Percentiles rank a stretch among this genome's conserved stretches.
These are phyloP conservation scores for Holotrichia oblita DNA, from an alignment of 1,140 invertebrate species.

Conservation along the genomic window DNA sequence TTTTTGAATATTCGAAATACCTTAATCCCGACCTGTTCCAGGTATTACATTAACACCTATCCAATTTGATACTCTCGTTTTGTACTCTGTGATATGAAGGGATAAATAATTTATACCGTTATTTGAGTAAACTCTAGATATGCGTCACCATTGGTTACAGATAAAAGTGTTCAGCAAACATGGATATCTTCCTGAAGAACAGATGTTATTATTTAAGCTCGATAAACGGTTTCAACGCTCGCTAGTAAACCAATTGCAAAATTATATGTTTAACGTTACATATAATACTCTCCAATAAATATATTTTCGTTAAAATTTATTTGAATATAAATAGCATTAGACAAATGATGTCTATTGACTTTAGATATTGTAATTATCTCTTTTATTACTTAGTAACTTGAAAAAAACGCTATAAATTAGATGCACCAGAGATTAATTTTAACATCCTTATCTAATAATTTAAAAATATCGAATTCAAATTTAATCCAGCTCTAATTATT, in stretches of 20 bases:
- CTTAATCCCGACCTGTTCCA: slow-evolving; percentile 23
- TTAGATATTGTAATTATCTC: too few species aligned
- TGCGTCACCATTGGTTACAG: slow-evolving; percentile 16
- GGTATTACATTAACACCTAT: slow-evolving; percentile 9
- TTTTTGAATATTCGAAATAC: background rate
- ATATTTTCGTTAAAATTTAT: too few species aligned
- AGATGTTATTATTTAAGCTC: slow-evolving; percentile 23
- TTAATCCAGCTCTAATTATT: too few species aligned
- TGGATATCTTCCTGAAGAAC: slow-evolving; percentile 6
- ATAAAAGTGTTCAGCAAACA: background rate
- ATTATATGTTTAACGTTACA: background rate
- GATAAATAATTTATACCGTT: slow-evolving; percentile 24
- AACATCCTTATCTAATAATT: too few species aligned
- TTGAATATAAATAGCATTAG: too few species aligned
- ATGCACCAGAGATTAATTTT: too few species aligned
- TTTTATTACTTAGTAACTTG: too few species aligned
- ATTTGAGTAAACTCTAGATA: slow-evolving; percentile 2
- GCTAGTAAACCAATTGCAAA: background rate
- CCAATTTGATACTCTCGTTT: slow-evolving; percentile 16
- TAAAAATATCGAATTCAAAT: too few species aligned
- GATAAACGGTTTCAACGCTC: slow-evolving; percentile 4
- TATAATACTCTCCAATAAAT: background rate
- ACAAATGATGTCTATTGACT: too few species aligned
- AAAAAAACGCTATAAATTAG: too few species aligned
- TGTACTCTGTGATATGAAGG: background rate